Evolutionary conservation across 2,113 vertebrate genomes (phyloP).

Genomic region (Tichodroma muraria): DNA sequence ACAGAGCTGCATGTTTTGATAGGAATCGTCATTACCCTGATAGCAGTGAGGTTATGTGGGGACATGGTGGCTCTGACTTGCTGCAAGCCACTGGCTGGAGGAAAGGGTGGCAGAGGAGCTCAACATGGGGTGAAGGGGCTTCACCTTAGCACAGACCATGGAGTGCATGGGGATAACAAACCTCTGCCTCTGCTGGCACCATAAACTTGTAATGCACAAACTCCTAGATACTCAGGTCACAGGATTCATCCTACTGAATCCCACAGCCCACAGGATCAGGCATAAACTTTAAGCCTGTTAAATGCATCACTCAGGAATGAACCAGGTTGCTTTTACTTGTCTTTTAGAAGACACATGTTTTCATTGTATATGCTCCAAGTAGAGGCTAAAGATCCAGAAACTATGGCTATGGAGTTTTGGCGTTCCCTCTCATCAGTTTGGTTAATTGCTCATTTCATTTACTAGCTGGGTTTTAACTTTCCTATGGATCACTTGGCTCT

Average conservation of each 20-base stretch:
- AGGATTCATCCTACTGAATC: not conserved
- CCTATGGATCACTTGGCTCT: constrained; percentile 46
- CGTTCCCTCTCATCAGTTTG: constrained; percentile 28
- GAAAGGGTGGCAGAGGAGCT: not conserved
- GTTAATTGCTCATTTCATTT: constrained; percentile 57
- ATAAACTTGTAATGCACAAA: not conserved
- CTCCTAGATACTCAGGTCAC: not conserved
- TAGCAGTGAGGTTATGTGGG: not conserved
- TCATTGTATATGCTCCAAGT: not conserved
- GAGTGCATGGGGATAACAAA: not conserved
- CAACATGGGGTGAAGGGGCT: not conserved
- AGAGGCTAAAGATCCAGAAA: constrained; percentile 30
- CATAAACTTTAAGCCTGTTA: not conserved
- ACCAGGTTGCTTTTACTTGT: not conserved
- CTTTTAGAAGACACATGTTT: not conserved
- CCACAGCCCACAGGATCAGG: not conserved
- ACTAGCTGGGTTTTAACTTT: constrained; percentile 45
- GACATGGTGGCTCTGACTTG: not conserved
- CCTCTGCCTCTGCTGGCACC: not conserved
- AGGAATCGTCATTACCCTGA: not conserved
- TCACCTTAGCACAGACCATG: fast-evolving
- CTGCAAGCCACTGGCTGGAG: not conserved
- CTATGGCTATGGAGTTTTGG: not conserved
- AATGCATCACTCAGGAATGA: not conserved
- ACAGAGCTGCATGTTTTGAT: not conserved